These are phyloP conservation scores for Cryptoprocta ferox DNA, from an alignment of 2,797 vertebrate species.

Conservation along the genomic window DNA sequence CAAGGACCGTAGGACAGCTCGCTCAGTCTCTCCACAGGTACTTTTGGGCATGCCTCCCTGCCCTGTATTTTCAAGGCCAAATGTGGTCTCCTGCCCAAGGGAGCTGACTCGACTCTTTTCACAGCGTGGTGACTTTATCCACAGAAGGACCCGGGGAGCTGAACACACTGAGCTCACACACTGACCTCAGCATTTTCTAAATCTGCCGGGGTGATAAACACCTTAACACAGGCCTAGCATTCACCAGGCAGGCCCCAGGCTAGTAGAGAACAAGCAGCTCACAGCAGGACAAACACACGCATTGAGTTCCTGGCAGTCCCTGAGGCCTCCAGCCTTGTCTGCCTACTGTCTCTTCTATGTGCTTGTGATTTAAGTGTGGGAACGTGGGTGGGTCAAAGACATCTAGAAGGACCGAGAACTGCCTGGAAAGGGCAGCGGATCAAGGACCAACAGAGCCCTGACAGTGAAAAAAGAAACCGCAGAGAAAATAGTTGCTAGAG, in stretches of 20 bases:
- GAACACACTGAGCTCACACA: neutral
- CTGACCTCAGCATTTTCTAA: constrained; percentile 31
- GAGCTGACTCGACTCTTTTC: neutral
- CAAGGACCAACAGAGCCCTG: neutral
- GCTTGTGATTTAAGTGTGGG: neutral
- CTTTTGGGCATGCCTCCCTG: neutral
- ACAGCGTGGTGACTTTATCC: neutral
- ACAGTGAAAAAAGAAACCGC: neutral
- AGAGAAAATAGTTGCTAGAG: neutral
- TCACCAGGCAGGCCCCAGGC: neutral
- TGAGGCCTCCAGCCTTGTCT: neutral
- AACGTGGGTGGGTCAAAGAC: neutral
- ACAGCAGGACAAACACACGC: fast-evolving
- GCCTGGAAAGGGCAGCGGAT: neutral
- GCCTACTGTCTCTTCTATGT: neutral
- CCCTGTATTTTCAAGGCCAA: neutral
- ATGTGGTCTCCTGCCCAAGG: neutral
- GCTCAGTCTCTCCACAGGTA: neutral
- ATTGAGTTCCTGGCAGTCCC: neutral
- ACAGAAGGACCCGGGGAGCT: neutral
- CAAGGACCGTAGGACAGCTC: neutral
- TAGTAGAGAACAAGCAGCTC: neutral
- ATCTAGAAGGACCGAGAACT: neutral
- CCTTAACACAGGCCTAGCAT: too few relatives aligned
- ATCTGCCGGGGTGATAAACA: neutral